phyloP scores from a whole-genome alignment of 1,140 invertebrate genomes.

The Ridgeia piscesae region DNA sequence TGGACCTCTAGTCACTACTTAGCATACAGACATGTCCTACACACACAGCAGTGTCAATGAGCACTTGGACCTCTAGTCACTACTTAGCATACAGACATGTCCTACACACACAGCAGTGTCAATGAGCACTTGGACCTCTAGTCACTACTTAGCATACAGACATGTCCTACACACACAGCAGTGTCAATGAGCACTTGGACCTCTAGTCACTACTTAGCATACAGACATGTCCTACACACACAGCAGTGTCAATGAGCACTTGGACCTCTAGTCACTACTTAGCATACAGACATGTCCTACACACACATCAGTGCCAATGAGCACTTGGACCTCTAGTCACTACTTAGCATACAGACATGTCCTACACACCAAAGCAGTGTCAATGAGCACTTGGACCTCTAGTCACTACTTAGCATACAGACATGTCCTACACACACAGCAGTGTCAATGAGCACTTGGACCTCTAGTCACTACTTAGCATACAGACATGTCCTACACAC shows the following conservation, averaged over 20 bases:
- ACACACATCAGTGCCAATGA: conserved; percentile 38
- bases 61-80: conserved; percentile 14
- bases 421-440: conserved; percentile 73
- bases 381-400: not conserved
- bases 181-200: conserved; percentile 8
- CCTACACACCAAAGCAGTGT: conserved; percentile 61
- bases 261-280: conserved; percentile 16
- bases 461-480: conserved; percentile 14
- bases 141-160: conserved; percentile 22
- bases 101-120: conserved; percentile 61
- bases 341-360: conserved; percentile 67
- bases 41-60: conserved; percentile 38
- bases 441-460: conserved; percentile 11
- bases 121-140: not conserved
- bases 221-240: conserved; percentile 80
- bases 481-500: conserved; percentile 83
- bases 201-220: conserved; percentile 16
- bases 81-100: conserved; percentile 67
- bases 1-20: conserved; percentile 16
- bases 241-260: conserved; percentile 11
- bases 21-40: conserved; percentile 80
- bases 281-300: conserved; percentile 80
- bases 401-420: conserved; percentile 20
- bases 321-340: conserved; percentile 14
- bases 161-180: conserved; percentile 72